Conservation (phyloP, 2,113 vertebrate genomes). For the Ptilonorhynchus violaceus region DNA sequence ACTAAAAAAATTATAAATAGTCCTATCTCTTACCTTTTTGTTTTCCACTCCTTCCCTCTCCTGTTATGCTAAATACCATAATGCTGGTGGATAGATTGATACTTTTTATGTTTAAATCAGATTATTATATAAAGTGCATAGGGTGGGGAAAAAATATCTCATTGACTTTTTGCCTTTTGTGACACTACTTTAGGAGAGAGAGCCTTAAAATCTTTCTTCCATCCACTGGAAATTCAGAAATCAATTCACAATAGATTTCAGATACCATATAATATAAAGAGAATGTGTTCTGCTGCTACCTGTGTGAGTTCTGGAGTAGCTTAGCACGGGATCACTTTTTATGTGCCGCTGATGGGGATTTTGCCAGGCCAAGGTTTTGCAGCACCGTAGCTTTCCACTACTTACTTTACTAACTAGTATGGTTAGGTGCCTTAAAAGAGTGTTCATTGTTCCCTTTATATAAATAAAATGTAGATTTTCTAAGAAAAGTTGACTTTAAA, state of each 20-base stretch:
- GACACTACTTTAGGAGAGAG: neutral
- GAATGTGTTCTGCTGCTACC: neutral
- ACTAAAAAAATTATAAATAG: neutral
- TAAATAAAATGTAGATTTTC: neutral
- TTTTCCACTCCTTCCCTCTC: neutral
- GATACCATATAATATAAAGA: neutral
- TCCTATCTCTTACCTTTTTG: neutral
- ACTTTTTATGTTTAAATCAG: neutral
- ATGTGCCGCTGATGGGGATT: neutral
- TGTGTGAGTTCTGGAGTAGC: neutral
- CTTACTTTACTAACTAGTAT: neutral
- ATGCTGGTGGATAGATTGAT: neutral
- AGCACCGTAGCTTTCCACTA: neutral
- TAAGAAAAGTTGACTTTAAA: neutral
- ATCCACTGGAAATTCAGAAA: neutral
- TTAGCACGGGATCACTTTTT: neutral
- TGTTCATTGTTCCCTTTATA: neutral
- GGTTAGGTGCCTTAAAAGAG: neutral
- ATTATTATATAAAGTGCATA: neutral
- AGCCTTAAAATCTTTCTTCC: neutral
- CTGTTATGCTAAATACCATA: neutral
- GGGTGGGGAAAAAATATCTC: neutral
- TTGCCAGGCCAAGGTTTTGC: neutral
- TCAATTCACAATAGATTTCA: neutral
- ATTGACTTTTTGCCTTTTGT: neutral